These are phyloP conservation scores for Muscicapa adusta DNA, from an alignment of 2,113 vertebrate genomes.

Conservation along the genomic window DNA sequence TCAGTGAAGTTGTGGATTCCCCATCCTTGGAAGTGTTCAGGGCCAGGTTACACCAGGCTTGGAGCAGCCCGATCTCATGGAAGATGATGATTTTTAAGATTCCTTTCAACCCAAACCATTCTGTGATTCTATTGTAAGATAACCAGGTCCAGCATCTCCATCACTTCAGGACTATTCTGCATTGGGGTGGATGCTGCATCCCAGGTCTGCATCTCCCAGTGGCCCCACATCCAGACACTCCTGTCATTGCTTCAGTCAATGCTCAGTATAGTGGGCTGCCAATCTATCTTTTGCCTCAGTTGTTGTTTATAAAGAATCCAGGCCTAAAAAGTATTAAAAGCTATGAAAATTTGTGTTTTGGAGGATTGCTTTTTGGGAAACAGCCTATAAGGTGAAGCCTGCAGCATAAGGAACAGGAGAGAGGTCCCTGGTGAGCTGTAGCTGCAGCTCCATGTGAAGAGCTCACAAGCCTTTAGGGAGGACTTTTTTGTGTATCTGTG, in stretches of 20 bases:
- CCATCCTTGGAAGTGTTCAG: neutral
- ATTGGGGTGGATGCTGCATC: neutral
- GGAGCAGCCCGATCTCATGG: fast-evolving
- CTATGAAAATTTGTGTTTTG: neutral
- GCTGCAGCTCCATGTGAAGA: neutral
- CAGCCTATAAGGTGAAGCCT: neutral
- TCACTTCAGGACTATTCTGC: neutral
- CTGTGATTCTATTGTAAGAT: neutral
- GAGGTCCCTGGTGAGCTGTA: neutral
- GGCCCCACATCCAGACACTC: neutral
- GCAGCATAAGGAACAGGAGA: neutral
- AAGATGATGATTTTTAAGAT: neutral
- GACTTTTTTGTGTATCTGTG: neutral
- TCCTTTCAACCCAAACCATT: neutral
- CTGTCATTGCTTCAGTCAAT: fast-evolving
- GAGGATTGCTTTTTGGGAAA: neutral
- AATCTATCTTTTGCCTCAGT: neutral
- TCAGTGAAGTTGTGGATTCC: neutral
- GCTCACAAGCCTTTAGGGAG: neutral
- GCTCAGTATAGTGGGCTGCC: neutral
- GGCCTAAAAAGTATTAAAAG: neutral
- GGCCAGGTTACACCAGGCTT: neutral
- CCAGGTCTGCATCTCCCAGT: neutral
- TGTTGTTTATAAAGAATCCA: neutral
- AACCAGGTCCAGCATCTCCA: neutral